Evolutionary conservation across 2,113 vertebrate species (phyloP).

Genomic region (Cricetomys ansorgei): DNA sequence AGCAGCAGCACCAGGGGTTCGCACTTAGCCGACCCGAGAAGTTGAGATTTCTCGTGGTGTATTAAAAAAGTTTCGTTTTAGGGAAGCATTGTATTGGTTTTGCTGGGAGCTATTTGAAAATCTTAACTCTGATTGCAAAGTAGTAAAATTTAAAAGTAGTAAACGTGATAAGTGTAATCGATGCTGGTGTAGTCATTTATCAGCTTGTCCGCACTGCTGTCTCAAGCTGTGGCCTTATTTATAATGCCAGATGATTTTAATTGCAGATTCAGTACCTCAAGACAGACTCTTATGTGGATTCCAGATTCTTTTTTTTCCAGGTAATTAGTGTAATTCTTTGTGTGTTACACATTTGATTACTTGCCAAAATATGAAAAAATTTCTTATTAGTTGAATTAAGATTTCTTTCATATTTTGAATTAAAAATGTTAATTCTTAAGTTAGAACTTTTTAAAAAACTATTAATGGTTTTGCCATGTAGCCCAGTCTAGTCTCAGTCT

Average conservation of each 20-base stretch:
- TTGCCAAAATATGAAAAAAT: neutral
- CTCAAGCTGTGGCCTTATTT: constrained; percentile 41
- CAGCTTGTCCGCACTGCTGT: neutral
- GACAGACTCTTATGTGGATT: constrained; percentile 99
- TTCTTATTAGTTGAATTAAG: neutral
- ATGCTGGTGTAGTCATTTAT: neutral
- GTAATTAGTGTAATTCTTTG: constrained; percentile 84
- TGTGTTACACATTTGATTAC: neutral
- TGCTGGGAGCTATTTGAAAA: neutral
- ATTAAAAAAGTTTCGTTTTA: neutral
- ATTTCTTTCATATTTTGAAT: neutral
- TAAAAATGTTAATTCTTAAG: constrained; percentile 34
- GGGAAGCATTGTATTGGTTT: neutral
- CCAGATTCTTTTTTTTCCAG: constrained; percentile 99
- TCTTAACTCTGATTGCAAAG: constrained; percentile 38
- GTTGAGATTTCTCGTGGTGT: neutral
- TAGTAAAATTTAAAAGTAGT: neutral
- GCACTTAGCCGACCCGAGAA: neutral
- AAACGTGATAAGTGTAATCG: neutral
- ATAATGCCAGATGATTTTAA: constrained; percentile 60
- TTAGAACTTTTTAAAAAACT: neutral
- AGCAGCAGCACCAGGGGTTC: neutral
- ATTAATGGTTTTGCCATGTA: neutral
- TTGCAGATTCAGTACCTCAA: constrained; percentile 97
- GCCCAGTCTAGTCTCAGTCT: neutral